Conservation (phyloP, 2,797 vertebrate genomes). For the Liparis tanakae region DNA sequence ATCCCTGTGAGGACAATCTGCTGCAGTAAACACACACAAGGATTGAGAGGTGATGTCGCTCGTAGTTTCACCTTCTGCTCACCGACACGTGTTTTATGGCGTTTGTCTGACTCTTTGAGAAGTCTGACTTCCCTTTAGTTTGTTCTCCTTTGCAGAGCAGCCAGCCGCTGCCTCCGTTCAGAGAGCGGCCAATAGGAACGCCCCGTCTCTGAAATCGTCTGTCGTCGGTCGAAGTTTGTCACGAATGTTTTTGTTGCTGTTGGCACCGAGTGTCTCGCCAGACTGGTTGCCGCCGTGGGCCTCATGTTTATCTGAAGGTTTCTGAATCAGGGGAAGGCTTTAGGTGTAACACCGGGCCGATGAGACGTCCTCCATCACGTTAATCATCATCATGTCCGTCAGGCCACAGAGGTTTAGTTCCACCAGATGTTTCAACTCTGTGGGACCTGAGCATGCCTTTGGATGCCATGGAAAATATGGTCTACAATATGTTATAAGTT, state of each 20-base stretch:
- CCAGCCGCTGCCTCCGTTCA: not conserved
- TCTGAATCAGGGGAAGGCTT: slow-evolving; percentile 47
- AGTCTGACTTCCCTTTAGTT: not conserved
- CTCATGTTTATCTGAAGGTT: slow-evolving; percentile 71
- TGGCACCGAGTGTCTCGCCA: slow-evolving; percentile 19
- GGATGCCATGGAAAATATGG: not conserved
- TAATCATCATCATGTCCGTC: slow-evolving; percentile 19
- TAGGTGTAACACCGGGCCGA: slow-evolving; percentile 19
- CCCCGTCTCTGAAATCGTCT: not conserved
- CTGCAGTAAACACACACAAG: not conserved
- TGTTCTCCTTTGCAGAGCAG: not conserved
- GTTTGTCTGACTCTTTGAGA: slow-evolving; percentile 2
- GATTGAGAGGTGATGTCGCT: not conserved
- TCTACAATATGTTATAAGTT: too few relatives aligned
- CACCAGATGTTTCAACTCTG: not conserved
- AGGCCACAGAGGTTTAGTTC: not conserved
- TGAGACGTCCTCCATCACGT: slow-evolving; percentile 18
- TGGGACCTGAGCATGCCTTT: not conserved
- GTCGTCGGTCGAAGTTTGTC: not conserved
- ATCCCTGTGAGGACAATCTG: not conserved
- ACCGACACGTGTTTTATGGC: not conserved
- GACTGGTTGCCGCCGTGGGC: slow-evolving; percentile 31
- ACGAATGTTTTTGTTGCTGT: slow-evolving; percentile 15
- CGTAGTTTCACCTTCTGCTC: not conserved
- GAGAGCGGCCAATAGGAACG: not conserved